A percentile compares a stretch with the other conserved stretches of the same genome.
These are phyloP conservation scores for Acholoe squamosa DNA, from an alignment of 2,888 invertebrate species.

Conservation along the genomic window DNA sequence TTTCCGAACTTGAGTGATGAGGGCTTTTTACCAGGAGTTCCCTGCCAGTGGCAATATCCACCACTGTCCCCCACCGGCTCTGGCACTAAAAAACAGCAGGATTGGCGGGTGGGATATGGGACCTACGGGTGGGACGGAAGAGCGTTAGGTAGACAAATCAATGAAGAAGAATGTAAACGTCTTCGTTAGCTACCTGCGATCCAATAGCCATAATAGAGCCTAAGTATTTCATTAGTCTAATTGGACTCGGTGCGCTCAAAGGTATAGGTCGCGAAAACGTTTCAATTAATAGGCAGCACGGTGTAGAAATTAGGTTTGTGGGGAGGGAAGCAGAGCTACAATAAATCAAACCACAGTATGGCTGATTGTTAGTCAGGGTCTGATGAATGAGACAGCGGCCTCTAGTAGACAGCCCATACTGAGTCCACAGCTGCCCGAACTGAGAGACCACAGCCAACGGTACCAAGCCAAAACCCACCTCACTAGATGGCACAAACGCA, in stretches of 20 bases:
- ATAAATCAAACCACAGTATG: background rate
- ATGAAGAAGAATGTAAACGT: slow-evolving; percentile 7
- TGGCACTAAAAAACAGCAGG: background rate
- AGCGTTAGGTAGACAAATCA: background rate
- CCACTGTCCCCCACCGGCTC: background rate
- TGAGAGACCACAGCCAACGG: background rate
- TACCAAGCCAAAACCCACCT: background rate
- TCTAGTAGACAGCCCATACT: slow-evolving; percentile 10
- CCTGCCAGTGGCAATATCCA: slow-evolving; percentile 23
- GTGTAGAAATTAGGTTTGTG: slow-evolving; percentile 18
- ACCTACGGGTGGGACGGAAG: background rate
- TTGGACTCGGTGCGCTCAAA: background rate
- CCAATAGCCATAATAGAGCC: slow-evolving; percentile 12
- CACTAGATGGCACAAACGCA: slow-evolving; percentile 1
- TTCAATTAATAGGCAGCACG: slow-evolving; percentile 9
- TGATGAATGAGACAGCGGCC: slow-evolving; percentile 24
- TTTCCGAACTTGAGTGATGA: slow-evolving; percentile 21
- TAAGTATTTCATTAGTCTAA: slow-evolving; percentile 36
- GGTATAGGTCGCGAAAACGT: slow-evolving; percentile 33
- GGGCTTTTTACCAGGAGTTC: background rate
- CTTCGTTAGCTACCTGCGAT: background rate
- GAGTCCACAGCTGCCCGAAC: background rate
- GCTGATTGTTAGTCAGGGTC: background rate
- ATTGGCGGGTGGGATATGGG: no score
- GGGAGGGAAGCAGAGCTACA: slow-evolving; percentile 1